A percentile compares a stretch with the other conserved stretches of the same genome.
phyloP scores from a whole-genome alignment of 2,888 invertebrate genomes.

The Macropis europaea region DNA sequence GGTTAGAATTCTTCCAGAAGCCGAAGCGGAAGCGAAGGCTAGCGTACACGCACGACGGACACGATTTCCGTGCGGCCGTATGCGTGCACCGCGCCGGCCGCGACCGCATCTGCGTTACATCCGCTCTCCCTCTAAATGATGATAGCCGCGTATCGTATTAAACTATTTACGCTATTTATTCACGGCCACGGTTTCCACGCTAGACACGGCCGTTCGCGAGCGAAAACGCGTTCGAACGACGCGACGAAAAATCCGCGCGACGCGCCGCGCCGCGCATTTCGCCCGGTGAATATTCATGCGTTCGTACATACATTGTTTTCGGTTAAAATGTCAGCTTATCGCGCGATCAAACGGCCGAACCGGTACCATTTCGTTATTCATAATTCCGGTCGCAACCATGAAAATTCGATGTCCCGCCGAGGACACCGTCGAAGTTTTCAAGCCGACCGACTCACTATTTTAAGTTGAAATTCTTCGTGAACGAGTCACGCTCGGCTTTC shows the following conservation, averaged over 20 bases:
- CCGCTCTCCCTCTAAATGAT: conserved; percentile 20
- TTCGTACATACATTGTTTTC: conserved; percentile 9
- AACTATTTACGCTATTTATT: conserved; percentile 21
- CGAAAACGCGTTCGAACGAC: not conserved
- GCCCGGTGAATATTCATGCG: not conserved
- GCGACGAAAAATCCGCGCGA: too few species aligned
- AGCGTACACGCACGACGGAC: not conserved
- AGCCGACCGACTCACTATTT: conserved; percentile 19
- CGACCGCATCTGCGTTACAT: conserved; percentile 24
- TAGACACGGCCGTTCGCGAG: not conserved
- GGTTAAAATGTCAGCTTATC: not conserved
- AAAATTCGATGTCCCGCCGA: not conserved
- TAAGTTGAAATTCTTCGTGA: conserved; percentile 32
- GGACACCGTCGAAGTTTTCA: not conserved
- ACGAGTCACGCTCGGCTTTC: conserved; percentile 26
- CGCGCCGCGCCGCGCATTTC: not conserved
- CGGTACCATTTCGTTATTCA: not conserved
- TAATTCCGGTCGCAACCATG: not conserved
- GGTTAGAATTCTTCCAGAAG: conserved; percentile 1
- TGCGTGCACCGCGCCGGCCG: not conserved
- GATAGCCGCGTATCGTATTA: conserved; percentile 2
- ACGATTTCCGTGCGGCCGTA: not conserved
- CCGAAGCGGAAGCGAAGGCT: not conserved
- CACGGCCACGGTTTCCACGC: conserved; percentile 1
- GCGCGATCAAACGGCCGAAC: not conserved